Conservation (phyloP, 1,140 invertebrate species). For the Cherax destructor region DNA sequence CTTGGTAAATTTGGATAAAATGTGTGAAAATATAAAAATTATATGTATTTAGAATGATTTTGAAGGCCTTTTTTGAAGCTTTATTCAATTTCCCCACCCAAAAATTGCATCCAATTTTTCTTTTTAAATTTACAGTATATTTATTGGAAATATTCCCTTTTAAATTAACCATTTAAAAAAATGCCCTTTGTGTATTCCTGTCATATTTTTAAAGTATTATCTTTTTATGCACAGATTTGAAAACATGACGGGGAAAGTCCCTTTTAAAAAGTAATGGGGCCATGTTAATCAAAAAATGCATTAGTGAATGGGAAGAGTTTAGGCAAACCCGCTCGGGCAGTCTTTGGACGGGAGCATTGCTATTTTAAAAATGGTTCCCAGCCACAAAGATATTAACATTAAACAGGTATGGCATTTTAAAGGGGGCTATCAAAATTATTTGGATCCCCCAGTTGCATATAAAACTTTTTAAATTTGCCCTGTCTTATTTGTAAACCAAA, state of each 20-base stretch:
- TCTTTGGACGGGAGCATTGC: slow-evolving; percentile 24
- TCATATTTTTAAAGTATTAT: neutral
- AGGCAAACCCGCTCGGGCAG: slow-evolving; percentile 6
- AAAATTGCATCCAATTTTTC: too few species aligned
- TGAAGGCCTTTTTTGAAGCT: too few species aligned
- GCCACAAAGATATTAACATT: slow-evolving; percentile 39
- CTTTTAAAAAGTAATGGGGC: slow-evolving; percentile 35
- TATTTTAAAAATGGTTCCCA: slow-evolving; percentile 52
- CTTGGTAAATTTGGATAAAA: too few species aligned
- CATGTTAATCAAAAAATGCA: slow-evolving; percentile 41
- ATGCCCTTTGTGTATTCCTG: neutral
- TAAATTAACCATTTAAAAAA: too few species aligned
- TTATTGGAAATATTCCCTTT: too few species aligned
- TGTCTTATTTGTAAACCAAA: too few species aligned
- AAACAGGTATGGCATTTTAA: slow-evolving; percentile 12
- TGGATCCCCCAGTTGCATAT: neutral
- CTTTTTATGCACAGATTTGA: slow-evolving; percentile 24
- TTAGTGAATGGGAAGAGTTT: slow-evolving; percentile 38
- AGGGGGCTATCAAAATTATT: too few species aligned
- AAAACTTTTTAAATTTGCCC: neutral
- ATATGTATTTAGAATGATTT: too few species aligned
- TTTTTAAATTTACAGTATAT: too few species aligned
- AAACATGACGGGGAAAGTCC: slow-evolving; percentile 51
- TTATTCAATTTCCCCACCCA: too few species aligned
- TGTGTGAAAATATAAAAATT: too few species aligned